Conservation (phyloP, 2,888 invertebrate genomes). For the Acleris emargana region DNA sequence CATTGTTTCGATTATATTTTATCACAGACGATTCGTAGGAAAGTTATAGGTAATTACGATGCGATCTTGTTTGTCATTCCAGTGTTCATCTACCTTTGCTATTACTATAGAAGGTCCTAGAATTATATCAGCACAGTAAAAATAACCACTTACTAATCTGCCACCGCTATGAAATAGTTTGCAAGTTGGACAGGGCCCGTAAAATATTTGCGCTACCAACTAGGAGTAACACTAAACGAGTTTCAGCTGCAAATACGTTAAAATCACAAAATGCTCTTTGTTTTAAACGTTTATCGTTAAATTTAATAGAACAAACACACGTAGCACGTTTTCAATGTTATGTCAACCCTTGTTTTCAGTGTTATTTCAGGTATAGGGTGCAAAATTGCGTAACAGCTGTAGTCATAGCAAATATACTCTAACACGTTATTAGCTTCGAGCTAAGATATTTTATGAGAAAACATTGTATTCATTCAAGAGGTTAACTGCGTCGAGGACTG, state of each 20-base stretch:
- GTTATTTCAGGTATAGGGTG: constrained; percentile 35
- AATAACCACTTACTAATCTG: constrained; percentile 13
- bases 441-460: constrained; percentile 58
- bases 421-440: constrained; percentile 40
- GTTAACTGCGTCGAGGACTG: constrained; percentile 41
- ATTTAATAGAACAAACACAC: constrained; percentile 18
- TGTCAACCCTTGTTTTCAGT: neutral
- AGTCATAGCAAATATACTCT: constrained; percentile 19
- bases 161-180: constrained; percentile 6
- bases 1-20: too few species aligned
- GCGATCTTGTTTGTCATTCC: too few species aligned
- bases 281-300: constrained; percentile 25
- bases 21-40: neutral
- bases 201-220: constrained; percentile 20
- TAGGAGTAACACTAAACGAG: constrained; percentile 13
- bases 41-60: too few species aligned
- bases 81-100: too few species aligned
- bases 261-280: constrained; percentile 26
- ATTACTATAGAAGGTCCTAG: neutral
- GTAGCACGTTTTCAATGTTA: neutral
- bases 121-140: constrained; percentile 9
- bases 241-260: constrained; percentile 21
- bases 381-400: constrained; percentile 29
- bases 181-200: constrained; percentile 7
- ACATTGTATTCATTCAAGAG: constrained; percentile 54